Percentiles rank a stretch among this genome's conserved stretches.
Evolutionary conservation across 2,797 vertebrate genomes (phyloP).

Genomic region (Enteromius mattozi): DNA sequence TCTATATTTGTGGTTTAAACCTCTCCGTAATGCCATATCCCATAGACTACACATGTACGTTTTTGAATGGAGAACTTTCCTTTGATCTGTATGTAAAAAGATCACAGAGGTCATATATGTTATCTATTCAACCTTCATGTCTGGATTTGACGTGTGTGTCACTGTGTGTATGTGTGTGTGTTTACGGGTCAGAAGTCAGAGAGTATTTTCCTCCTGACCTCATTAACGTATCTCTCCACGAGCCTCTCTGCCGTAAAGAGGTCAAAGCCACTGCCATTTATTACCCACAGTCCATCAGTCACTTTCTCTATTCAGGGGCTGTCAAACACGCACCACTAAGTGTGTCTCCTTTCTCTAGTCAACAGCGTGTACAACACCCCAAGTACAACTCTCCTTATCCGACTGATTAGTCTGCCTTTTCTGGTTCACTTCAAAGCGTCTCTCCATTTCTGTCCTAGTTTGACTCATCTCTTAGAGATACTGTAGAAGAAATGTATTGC

Average conservation of each 20-base stretch:
- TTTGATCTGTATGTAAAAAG: neutral
- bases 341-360: constrained; percentile 11
- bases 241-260: constrained; percentile 27
- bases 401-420: constrained; percentile 12
- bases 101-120: neutral
- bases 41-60: neutral
- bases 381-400: constrained; percentile 12
- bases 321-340: constrained; percentile 20
- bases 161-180: neutral
- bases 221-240: constrained; percentile 31
- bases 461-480: neutral
- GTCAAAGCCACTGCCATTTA: constrained; percentile 63
- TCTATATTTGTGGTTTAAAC: neutral
- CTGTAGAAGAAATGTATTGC: neutral
- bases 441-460: constrained; percentile 17
- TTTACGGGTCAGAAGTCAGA: constrained; percentile 25
- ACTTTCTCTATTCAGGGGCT: constrained; percentile 48
- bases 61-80: neutral
- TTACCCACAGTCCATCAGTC: constrained; percentile 67
- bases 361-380: constrained; percentile 14
- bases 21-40: neutral
- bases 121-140: neutral
- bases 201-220: constrained; percentile 30
- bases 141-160: neutral
- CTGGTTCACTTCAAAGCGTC: constrained; percentile 22